Percentiles rank a stretch among this genome's conserved stretches.
These are phyloP conservation scores for Siniperca scherzeri DNA, from an alignment of 2,797 vertebrate genomes.

Conservation along the genomic window DNA sequence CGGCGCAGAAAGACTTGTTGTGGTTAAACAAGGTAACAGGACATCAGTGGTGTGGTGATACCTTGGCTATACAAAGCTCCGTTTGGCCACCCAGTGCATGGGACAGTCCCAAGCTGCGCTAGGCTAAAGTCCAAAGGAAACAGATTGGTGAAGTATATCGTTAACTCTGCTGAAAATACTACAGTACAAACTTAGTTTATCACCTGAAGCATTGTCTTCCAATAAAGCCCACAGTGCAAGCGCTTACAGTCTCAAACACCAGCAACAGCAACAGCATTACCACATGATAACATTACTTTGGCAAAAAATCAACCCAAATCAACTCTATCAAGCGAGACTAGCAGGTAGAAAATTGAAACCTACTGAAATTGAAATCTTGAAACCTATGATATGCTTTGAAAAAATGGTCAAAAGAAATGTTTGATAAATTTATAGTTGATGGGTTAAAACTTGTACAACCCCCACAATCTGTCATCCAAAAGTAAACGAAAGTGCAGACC, in stretches of 20 bases:
- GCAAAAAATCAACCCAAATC: neutral
- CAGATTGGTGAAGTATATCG: neutral
- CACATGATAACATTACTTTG: neutral
- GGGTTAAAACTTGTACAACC: neutral
- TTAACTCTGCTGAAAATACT: neutral
- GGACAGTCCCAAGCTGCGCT: neutral
- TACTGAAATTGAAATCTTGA: neutral
- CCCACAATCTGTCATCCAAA: neutral
- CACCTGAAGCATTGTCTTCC: neutral
- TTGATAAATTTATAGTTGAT: neutral
- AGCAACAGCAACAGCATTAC: neutral
- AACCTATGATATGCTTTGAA: neutral
- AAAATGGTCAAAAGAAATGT: neutral
- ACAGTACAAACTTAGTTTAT: neutral
- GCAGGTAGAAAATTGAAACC: neutral
- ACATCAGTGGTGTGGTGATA: neutral
- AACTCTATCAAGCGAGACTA: neutral
- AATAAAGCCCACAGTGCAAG: neutral
- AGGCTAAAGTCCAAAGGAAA: neutral
- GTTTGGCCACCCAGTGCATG: neutral
- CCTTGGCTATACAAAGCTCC: neutral
- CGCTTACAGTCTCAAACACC: neutral
- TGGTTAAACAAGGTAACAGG: neutral
- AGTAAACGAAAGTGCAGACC: neutral
- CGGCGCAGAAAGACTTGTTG: neutral